Base-by-base conservation (phyloP, 2,113 vertebrate genomes). In the Dolichotis patagonum region DNA sequence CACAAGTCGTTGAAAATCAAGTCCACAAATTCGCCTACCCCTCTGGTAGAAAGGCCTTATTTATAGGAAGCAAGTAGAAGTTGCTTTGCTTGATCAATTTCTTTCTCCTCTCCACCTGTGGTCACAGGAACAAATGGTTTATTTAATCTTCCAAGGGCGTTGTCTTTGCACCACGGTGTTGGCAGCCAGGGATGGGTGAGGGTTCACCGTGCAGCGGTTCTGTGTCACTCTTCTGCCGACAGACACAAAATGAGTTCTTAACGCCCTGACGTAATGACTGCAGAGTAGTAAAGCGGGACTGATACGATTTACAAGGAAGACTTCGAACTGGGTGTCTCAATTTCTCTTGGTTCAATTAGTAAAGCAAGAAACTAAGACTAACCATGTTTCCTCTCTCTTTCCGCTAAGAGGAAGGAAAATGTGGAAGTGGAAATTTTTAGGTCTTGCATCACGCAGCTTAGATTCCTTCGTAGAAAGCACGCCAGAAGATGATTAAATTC, bases 161-260 rank as follows among this genome's bases (percentile, higher is more conserved):
- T 56, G 54, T 41, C 62, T 38, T 91, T 38, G 38, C 26, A 2
- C 69, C 38, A 28, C 41, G 14, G 73, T 46, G 0, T 60, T n/a
- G 49, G 0, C 56, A 63, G 24, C 49, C 14, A 0, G 2, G 24
- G 38, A 38, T 49, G 24, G 14, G 28, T 20, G 82, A 77, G 86
- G 54, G 10, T 10, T 19, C 5, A 7, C 28, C 1, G 0, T 19
- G 6, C n/a, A 0, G 26, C 78, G 10, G 60, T 0, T 6, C 91
- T 13, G 1, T 17, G n/a, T 6, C 35, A 22, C 24, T 10, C 30
- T 75, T 75, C 30, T n/a, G 43, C 52, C 32, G 13, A 6, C 3
- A 78, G 26, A 38, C 5, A 1, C 1, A 19, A 65, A 32, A 46
- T 12, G n/a, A 62, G 32, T 24, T 20, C 78, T 83, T n/a, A 65